These are phyloP conservation scores for Dendrocopos noguchii DNA, from an alignment of 2,113 vertebrate genomes.

Conservation along the genomic window DNA sequence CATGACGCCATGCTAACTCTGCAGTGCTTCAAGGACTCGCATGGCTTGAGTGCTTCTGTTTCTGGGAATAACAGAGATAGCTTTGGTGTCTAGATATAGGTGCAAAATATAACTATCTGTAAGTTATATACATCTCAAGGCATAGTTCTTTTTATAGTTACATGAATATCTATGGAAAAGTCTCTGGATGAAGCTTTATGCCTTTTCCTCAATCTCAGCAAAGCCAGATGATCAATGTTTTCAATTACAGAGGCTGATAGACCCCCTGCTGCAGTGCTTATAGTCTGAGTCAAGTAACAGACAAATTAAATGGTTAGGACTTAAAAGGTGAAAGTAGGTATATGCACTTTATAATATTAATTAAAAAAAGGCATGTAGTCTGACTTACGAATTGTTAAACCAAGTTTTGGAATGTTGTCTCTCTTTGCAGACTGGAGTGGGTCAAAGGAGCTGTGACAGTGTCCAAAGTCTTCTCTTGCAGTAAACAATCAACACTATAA, in stretches of 20 bases:
- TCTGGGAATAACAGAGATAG: not conserved
- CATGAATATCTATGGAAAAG: not conserved
- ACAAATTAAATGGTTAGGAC: not conserved
- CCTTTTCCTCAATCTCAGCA: not conserved
- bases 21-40: not conserved
- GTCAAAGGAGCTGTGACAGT: not conserved
- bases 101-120: not conserved
- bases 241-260: not conserved
- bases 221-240: rapidly evolving
- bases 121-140: not conserved
- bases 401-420: not conserved
- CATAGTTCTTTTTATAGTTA: not conserved
- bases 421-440: not conserved
- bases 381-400: not conserved
- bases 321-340: not conserved
- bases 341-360: not conserved
- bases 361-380: not conserved
- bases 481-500: not conserved
- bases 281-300: not conserved
- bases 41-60: not conserved
- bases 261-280: not conserved
- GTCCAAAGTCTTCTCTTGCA: not conserved
- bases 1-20: not conserved
- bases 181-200: not conserved
- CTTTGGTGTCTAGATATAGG: not conserved